These are phyloP conservation scores for Sinocyclocheilus rhinocerous DNA, from an alignment of 2,113 vertebrate species.

Conservation along the genomic window DNA sequence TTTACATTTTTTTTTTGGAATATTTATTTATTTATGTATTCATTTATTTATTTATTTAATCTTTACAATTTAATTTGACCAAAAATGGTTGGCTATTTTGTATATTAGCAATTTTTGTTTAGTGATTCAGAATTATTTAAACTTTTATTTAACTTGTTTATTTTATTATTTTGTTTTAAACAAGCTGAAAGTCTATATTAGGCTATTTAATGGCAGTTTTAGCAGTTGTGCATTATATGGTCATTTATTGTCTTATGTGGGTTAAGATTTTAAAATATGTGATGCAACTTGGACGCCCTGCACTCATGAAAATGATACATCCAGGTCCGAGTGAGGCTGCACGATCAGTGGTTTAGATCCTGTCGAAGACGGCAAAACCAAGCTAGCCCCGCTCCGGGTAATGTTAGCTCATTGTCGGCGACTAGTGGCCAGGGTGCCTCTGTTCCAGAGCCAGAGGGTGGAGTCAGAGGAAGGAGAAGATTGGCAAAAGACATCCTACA, in stretches of 20 bases:
- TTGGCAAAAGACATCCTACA: slow-evolving; percentile 61
- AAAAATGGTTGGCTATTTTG: no score
- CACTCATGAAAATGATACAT: neutral
- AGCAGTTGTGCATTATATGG: neutral
- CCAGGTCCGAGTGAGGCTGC: slow-evolving; percentile 37
- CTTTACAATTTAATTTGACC: no score
- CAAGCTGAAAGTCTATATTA: neutral
- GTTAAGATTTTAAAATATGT: neutral
- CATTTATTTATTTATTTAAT: no score
- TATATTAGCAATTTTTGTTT: no score
- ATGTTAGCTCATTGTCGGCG: neutral
- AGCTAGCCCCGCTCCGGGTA: neutral
- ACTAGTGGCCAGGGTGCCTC: neutral
- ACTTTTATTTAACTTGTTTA: neutral
- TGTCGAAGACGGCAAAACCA: neutral
- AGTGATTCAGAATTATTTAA: neutral
- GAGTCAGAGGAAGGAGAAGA: slow-evolving; percentile 61
- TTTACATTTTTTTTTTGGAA: no score
- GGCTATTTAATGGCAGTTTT: neutral
- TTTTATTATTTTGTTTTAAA: neutral
- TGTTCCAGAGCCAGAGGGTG: neutral
- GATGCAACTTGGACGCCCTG: neutral
- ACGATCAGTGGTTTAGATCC: slow-evolving; percentile 68
- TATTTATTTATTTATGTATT: no score
- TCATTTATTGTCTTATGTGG: neutral